These are phyloP conservation scores for Acropternis orthonyx DNA, from an alignment of 2,797 vertebrate species.

Conservation along the genomic window DNA sequence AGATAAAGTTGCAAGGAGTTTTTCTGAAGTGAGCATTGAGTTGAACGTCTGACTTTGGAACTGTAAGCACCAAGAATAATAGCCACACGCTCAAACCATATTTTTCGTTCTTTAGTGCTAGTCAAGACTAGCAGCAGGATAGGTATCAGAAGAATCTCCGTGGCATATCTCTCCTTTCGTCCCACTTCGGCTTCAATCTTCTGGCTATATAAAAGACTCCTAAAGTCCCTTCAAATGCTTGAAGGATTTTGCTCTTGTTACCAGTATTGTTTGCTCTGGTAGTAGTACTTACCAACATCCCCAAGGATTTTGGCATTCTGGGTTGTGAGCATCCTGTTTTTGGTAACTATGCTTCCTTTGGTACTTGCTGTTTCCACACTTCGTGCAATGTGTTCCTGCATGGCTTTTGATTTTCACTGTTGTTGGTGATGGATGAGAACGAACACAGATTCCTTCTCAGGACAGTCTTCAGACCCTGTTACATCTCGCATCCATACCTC, in stretches of 20 bases:
- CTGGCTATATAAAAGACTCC: background rate
- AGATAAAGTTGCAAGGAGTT: background rate
- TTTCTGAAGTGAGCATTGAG: background rate
- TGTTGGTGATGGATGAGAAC: background rate
- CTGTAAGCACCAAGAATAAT: background rate
- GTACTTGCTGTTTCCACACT: background rate
- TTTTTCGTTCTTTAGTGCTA: background rate
- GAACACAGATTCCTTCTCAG: background rate
- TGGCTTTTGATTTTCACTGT: background rate
- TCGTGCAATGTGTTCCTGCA: background rate
- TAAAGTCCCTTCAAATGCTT: background rate
- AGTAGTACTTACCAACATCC: background rate
- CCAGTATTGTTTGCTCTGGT: background rate
- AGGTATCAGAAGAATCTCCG: background rate
- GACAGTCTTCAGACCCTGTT: background rate
- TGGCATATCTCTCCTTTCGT: background rate
- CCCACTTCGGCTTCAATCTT: background rate
- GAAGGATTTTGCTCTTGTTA: background rate
- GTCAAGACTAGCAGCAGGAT: background rate
- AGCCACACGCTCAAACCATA: background rate
- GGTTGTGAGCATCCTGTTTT: background rate
- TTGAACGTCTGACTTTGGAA: background rate
- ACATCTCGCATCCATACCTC: background rate
- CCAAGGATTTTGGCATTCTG: background rate
- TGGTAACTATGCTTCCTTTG: background rate